Conservation (phyloP, 1,140 invertebrate genomes). For the Sweltsa coloradensis region DNA sequence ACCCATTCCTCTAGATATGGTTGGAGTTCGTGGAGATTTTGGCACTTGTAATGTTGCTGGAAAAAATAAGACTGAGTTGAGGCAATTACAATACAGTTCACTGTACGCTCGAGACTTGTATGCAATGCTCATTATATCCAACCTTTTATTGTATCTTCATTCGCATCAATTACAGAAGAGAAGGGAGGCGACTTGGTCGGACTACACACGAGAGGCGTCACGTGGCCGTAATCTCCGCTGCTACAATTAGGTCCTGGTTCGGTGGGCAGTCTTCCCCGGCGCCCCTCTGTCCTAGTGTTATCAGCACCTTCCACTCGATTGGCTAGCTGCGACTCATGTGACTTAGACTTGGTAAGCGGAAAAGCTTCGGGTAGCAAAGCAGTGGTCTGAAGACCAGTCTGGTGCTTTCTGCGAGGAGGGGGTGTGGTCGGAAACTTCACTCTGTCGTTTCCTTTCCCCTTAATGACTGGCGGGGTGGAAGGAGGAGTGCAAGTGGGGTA, state of each 20-base stretch:
- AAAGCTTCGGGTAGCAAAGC: conserved; percentile 38
- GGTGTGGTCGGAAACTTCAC: conserved; percentile 66
- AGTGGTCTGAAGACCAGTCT: conserved; percentile 35
- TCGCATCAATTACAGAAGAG: background rate
- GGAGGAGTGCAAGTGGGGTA: conserved; percentile 27
- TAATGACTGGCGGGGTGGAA: conserved; percentile 38
- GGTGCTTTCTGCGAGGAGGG: conserved; percentile 59
- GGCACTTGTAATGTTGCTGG: conserved; percentile 47
- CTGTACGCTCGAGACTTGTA: too few species aligned
- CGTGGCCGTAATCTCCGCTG: conserved; percentile 30
- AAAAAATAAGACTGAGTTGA: conserved; percentile 15
- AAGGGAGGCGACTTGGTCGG: conserved; percentile 52
- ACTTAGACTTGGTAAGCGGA: conserved; percentile 78
- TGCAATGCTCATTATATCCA: background rate
- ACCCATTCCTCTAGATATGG: conserved; percentile 60
- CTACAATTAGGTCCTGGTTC: conserved; percentile 46
- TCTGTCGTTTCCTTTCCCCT: conserved; percentile 30
- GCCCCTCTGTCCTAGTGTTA: conserved; percentile 16
- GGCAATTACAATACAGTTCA: too few species aligned
- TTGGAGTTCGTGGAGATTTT: conserved; percentile 61
- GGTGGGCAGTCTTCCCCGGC: conserved; percentile 51
- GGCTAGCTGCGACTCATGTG: conserved; percentile 80
- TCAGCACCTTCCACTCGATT: conserved; percentile 25
- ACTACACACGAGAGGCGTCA: conserved; percentile 40
- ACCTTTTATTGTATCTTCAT: background rate